Percentiles rank a stretch among this genome's conserved stretches.
These are phyloP conservation scores for Philaethria dido DNA, from an alignment of 2,888 invertebrate genomes.

Conservation along the genomic window DNA sequence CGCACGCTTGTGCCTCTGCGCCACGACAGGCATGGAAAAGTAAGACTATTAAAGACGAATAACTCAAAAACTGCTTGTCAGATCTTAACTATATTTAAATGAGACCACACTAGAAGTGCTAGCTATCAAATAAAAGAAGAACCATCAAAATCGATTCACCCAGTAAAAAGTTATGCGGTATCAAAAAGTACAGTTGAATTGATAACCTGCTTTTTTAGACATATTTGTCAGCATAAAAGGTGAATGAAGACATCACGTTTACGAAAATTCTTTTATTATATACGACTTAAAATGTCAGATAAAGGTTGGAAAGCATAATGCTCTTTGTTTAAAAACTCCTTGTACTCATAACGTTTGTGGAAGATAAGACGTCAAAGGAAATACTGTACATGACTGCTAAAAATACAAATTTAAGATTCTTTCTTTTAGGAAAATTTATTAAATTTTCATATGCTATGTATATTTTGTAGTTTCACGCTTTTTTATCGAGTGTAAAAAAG, in stretches of 20 bases:
- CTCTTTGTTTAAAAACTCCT: slow-evolving; percentile 18
- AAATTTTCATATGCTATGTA: slow-evolving; percentile 11
- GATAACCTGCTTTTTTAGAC: too few relatives aligned
- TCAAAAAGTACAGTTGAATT: too few relatives aligned
- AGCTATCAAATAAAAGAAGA: too few relatives aligned
- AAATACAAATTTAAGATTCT: slow-evolving; percentile 14
- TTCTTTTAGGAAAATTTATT: background rate
- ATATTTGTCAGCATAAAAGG: background rate
- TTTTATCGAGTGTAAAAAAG: too few relatives aligned
- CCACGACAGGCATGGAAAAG: too few relatives aligned
- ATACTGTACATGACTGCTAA: slow-evolving; percentile 22
- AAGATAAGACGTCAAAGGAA: slow-evolving; percentile 25
- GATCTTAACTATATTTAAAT: too few relatives aligned
- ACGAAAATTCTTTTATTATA: slow-evolving; percentile 15
- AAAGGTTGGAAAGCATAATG: slow-evolving; percentile 13
- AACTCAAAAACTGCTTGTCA: too few relatives aligned
- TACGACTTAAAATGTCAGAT: slow-evolving; percentile 3
- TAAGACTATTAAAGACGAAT: too few relatives aligned
- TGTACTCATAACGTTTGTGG: slow-evolving; percentile 13
- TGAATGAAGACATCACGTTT: background rate
- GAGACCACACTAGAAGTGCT: too few relatives aligned
- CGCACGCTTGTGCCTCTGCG: too few relatives aligned
- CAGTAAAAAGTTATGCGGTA: too few relatives aligned
- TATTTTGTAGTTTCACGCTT: too few relatives aligned
- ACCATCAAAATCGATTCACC: background rate